Evolutionary conservation across 2,113 vertebrate genomes (phyloP).

Genomic region (Butorides virescens): DNA sequence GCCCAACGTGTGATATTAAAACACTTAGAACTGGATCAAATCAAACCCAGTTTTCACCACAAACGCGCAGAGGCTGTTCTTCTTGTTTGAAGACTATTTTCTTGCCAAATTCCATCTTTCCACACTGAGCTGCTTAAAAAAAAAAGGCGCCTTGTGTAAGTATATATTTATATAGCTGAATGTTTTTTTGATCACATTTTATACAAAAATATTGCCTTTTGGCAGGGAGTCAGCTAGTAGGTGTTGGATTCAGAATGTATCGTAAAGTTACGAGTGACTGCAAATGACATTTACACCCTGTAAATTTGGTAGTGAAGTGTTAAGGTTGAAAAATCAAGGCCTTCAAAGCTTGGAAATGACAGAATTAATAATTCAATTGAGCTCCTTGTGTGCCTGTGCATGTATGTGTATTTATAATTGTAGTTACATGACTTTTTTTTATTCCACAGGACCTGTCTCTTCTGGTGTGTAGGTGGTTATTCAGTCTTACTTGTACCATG

Average conservation of each 20-base stretch:
- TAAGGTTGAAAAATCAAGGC: background rate
- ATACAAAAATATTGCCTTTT: slow-evolving; percentile 61
- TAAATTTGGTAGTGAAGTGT: slow-evolving; percentile 36
- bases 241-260: slow-evolving; percentile 41
- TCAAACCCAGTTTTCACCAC: slow-evolving; percentile 59
- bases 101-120: slow-evolving; percentile 64
- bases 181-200: slow-evolving; percentile 53
- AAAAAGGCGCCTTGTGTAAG: background rate
- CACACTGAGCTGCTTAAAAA: slow-evolving; percentile 3
- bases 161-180: slow-evolving; percentile 56
- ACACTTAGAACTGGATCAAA: slow-evolving; percentile 54
- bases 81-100: slow-evolving; percentile 54
- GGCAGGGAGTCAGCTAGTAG: slow-evolving; percentile 49
- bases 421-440: background rate
- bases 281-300: slow-evolving; percentile 36
- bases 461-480: background rate
- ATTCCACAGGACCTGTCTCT: background rate
- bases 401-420: background rate
- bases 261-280: slow-evolving; percentile 38
- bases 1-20: slow-evolving; percentile 52
- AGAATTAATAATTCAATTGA: slow-evolving; percentile 18
- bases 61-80: slow-evolving; percentile 29
- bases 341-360: background rate
- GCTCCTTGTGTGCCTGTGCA: background rate
- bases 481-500: background rate